A percentile compares a stretch with the other conserved stretches of the same genome.
Evolutionary conservation across 2,113 vertebrate genomes (phyloP).

Genomic region (Mustela lutreola): DNA sequence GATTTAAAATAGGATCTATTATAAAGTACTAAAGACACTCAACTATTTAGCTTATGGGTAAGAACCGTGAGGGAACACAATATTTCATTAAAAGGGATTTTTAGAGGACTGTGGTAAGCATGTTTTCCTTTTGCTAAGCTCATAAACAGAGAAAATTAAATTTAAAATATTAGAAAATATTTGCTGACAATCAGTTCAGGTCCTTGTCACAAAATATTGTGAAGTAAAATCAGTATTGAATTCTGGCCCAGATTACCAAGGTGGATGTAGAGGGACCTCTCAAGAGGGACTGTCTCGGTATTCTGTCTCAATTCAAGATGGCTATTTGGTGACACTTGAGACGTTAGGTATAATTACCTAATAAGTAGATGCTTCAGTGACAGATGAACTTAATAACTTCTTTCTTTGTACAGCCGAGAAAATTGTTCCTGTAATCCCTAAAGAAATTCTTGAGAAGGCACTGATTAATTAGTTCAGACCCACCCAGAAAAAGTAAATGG

Average conservation of each 20-base stretch:
- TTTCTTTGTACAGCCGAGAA: constrained; percentile 6
- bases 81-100: not conserved
- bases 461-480: not conserved
- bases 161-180: constrained; percentile 26
- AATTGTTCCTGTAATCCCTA: not conserved
- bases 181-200: not conserved
- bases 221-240: not conserved
- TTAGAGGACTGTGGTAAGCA: not conserved
- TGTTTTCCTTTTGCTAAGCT: not conserved
- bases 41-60: not conserved
- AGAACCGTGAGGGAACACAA: not conserved
- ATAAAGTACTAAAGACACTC: not conserved
- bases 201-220: no score
- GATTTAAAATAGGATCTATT: not conserved
- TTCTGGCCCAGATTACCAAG: not conserved
- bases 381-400: not conserved
- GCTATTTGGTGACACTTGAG: not conserved
- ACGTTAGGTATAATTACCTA: not conserved
- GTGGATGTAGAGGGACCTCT: not conserved
- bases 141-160: not conserved
- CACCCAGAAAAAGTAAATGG: not conserved
- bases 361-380: not conserved
- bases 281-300: not conserved
- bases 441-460: not conserved
- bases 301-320: not conserved